Conservation (phyloP, 2,888 invertebrate species). For the Lagria hirta region DNA sequence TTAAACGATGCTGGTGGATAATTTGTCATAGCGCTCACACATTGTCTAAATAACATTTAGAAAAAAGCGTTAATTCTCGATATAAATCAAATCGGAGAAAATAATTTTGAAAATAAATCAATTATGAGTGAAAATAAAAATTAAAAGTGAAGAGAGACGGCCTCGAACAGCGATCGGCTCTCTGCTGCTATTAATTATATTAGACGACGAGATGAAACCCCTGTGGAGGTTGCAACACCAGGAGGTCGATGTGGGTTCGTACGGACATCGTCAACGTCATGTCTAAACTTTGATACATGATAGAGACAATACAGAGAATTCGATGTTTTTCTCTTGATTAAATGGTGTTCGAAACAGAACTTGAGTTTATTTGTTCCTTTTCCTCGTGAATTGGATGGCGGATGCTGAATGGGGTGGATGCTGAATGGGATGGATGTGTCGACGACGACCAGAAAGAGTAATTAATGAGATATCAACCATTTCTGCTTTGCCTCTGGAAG, state of each 20-base stretch:
- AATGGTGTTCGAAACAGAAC: constrained; percentile 10
- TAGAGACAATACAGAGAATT: constrained; percentile 21
- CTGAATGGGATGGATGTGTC: neutral
- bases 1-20: constrained; percentile 11
- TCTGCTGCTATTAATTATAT: constrained; percentile 27
- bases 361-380: constrained; percentile 1
- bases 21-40: constrained; percentile 25
- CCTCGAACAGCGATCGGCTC: constrained; percentile 21
- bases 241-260: constrained; percentile 21
- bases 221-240: constrained; percentile 14
- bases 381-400: constrained; percentile 10
- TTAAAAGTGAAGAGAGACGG: constrained; percentile 14
- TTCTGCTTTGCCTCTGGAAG: no score
- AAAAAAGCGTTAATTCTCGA: constrained; percentile 19
- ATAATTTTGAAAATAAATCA: constrained; percentile 20
- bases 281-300: constrained; percentile 22
- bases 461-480: constrained; percentile 16
- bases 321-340: constrained; percentile 16
- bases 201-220: constrained; percentile 15
- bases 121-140: constrained; percentile 15
- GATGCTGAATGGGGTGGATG: no score
- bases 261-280: constrained; percentile 26
- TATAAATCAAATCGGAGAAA: constrained; percentile 21
- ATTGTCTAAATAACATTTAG: constrained; percentile 24
- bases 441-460: constrained; percentile 2